Evolutionary conservation across 2,888 invertebrate species (phyloP).

Genomic region (Rhagonycha fulva): DNA sequence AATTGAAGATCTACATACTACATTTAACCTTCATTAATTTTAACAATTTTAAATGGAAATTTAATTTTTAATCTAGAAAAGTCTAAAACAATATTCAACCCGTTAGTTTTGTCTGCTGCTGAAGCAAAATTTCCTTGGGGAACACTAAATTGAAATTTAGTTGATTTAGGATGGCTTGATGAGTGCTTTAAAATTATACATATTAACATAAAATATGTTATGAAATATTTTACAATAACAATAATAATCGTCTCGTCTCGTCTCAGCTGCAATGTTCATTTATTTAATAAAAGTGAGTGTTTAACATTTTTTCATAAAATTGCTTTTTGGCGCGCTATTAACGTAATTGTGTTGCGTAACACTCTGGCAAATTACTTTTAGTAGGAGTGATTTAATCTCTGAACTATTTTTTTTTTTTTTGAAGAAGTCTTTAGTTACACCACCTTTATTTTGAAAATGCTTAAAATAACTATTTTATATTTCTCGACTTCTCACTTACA

Average conservation of each 20-base stretch:
- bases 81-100: background rate
- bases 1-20: background rate
- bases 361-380: background rate
- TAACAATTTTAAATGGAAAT: background rate
- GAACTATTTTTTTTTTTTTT: background rate
- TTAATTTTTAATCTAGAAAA: background rate
- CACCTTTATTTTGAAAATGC: background rate
- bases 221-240: background rate
- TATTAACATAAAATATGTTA: background rate
- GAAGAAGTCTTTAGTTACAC: background rate
- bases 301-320: background rate
- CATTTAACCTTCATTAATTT: background rate
- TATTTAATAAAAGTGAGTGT: background rate
- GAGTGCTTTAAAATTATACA: background rate
- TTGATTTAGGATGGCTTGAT: background rate
- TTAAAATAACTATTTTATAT: too few species aligned
- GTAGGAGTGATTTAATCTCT: background rate
- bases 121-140: background rate
- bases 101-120: background rate
- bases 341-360: background rate
- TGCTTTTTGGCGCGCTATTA: background rate
- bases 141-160: background rate
- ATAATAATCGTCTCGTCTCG: background rate
- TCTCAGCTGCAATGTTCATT: background rate
- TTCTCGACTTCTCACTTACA: background rate